These are phyloP conservation scores for Cherax destructor DNA, from an alignment of 1,140 invertebrate species.

Conservation along the genomic window DNA sequence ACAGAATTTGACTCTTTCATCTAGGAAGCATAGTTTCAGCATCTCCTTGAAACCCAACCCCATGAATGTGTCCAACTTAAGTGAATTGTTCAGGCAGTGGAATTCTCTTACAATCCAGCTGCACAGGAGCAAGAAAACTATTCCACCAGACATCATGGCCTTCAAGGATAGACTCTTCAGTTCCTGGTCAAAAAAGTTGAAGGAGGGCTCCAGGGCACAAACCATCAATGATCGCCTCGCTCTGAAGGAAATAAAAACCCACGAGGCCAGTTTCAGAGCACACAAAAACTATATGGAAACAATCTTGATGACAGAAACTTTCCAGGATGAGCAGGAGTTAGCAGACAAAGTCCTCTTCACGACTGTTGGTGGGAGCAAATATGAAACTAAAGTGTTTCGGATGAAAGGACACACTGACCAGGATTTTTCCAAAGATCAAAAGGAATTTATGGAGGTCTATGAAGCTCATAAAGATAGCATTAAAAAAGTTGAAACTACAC, in stretches of 20 bases:
- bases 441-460: conserved; percentile 38
- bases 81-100: conserved; percentile 57
- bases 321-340: conserved; percentile 36
- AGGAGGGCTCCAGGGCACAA: not conserved
- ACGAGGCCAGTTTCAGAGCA: conserved; percentile 39
- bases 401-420: conserved; percentile 55
- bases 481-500: not conserved
- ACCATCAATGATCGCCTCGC: not conserved
- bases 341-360: conserved; percentile 59
- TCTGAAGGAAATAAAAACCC: not conserved
- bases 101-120: conserved; percentile 47
- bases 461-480: not conserved
- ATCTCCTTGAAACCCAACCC: not conserved
- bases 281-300: conserved; percentile 44
- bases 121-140: not conserved
- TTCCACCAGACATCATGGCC: conserved; percentile 33
- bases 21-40: not conserved
- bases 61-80: not conserved
- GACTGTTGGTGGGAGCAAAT: conserved; percentile 34
- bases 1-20: not conserved
- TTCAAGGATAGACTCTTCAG: conserved; percentile 49
- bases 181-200: not conserved
- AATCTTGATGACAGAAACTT: conserved; percentile 27
- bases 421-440: conserved; percentile 31
- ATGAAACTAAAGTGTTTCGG: conserved; percentile 44